Percentiles rank a stretch among this genome's conserved stretches.
phyloP scores from a whole-genome alignment of 2,797 vertebrate species.

The Aulostomus chinensis region DNA sequence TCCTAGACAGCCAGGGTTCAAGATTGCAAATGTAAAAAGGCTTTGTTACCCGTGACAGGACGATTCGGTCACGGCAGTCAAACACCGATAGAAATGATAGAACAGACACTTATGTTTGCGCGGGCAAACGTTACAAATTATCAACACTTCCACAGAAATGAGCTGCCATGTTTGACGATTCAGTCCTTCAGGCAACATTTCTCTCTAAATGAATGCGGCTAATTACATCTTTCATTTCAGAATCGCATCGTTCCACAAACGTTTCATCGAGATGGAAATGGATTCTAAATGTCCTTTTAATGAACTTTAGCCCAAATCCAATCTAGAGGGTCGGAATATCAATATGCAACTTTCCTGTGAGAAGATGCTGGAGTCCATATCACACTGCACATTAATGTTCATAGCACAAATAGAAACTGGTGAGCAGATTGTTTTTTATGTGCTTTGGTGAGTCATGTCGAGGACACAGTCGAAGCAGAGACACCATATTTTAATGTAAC shows the following conservation, averaged over 20 bases:
- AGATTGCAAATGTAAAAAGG: too few species aligned
- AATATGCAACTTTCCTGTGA: neutral
- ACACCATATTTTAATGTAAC: too few species aligned
- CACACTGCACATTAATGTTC: conserved; percentile 42
- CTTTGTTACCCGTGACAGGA: too few species aligned
- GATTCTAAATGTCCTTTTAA: conserved; percentile 31
- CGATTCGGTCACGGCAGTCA: too few species aligned
- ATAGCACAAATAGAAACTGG: conserved; percentile 44
- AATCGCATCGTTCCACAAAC: conserved; percentile 14
- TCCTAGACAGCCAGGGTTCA: too few species aligned
- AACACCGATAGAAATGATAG: too few species aligned
- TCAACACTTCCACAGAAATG: too few species aligned
- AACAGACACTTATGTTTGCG: too few species aligned
- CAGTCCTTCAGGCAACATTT: neutral
- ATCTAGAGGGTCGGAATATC: conserved; percentile 6
- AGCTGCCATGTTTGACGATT: neutral
- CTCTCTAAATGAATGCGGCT: conserved; percentile 4
- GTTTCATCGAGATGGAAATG: conserved; percentile 26
- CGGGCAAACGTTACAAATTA: too few species aligned
- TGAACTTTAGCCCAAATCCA: conserved; percentile 27
- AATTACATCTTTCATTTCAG: conserved; percentile 7
- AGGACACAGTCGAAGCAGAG: too few species aligned
- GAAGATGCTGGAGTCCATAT: conserved; percentile 17
- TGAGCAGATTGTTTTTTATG: conserved; percentile 63
- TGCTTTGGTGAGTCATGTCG: too few species aligned